Base-by-base conservation (phyloP, 2,113 vertebrate species). In the Tetrax tetrax region DNA sequence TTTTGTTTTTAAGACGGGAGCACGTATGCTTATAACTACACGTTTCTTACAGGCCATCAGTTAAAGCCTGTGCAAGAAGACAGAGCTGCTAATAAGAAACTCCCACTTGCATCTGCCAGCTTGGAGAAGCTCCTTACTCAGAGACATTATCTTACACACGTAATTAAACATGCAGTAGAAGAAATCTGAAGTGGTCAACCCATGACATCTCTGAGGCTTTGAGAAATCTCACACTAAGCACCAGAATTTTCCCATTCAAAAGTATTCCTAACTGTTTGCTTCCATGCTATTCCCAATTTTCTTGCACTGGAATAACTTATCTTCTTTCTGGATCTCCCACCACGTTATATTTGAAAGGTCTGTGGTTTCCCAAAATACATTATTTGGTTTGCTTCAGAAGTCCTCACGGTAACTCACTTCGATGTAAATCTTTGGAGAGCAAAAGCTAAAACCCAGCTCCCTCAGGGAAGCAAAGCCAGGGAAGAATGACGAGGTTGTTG, bases 71-170 rank as follows among this genome's bases (percentile, higher is more conserved):
- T 29, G 71, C 83, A 74, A 70, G 83, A 88, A 92, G 88, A 88
- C 37, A 9, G 87, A 81, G 66, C 2, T 92, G 69, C 95, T 95
- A 96, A 71, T 90, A 93, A 95, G 83, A 90, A 98, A 97, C 96
- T 94, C 91, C 91, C 90, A 86, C 91, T 95, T 89, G 60, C 80
- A 96, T 93, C 91, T 95, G 93, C 77, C 83, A 90, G 89, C 79
- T 84, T 91, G 93, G 61, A 94, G 83, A 87, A 66, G 88, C 83
- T 95, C 92, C 70, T 83, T 93, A 66, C 14, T 78, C 77, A 86
- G 68, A 64, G 31, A 29, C 14, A 47, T 66, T 83, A 64, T 37
- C 56, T 95, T 27, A 48, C 35, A 63, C 53, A 89, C 16, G 0
- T 81, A 91, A 79, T 83, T 61, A 94, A 94, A 82, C 1, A 3